A percentile compares a stretch with the other conserved stretches of the same genome.
Evolutionary conservation across 64 coral and sea anemone genomes (phyloP).

Genomic region (Platygyra sinensis): DNA sequence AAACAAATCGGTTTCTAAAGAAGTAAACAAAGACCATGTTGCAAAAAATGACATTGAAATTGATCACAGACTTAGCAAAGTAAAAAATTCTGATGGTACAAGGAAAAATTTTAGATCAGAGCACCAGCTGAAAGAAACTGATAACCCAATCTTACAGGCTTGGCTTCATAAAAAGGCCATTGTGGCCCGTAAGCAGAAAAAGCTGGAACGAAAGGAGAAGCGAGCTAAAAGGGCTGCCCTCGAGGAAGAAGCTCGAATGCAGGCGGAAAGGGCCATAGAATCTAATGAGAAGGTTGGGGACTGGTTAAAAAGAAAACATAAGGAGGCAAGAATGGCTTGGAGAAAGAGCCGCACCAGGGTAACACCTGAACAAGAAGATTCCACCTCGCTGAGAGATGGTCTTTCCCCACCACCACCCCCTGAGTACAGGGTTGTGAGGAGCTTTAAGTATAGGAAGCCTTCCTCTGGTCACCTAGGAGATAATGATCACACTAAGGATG

Average conservation of each 20-base stretch:
- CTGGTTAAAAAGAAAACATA: slow-evolving; percentile 74
- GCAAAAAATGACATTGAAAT: slow-evolving; percentile 9
- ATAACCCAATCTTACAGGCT: slow-evolving; percentile 74
- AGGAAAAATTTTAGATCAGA: slow-evolving; percentile 77
- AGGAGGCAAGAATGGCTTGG: slow-evolving; percentile 19
- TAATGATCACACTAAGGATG: neutral
- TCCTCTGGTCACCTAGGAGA: neutral
- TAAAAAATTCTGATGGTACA: slow-evolving; percentile 76
- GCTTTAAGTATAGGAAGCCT: slow-evolving; percentile 36
- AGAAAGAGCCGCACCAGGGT: slow-evolving; percentile 51
- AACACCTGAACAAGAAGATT: slow-evolving; percentile 34
- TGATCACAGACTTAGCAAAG: slow-evolving; percentile 12
- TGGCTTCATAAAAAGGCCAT: slow-evolving; percentile 85
- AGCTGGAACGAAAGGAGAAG: slow-evolving; percentile 67
- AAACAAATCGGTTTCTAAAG: slow-evolving; percentile 12
- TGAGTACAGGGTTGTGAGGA: slow-evolving; percentile 71
- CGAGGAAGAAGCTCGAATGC: slow-evolving; percentile 63
- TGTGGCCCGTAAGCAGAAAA: slow-evolving; percentile 57
- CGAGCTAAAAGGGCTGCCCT: slow-evolving; percentile 69
- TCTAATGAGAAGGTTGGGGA: slow-evolving; percentile 62
- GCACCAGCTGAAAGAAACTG: slow-evolving; percentile 72
- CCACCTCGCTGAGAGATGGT: neutral
- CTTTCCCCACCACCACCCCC: slow-evolving; percentile 35
- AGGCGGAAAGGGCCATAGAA: slow-evolving; percentile 57
- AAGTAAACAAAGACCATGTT: slow-evolving; percentile 9